phyloP scores from a whole-genome alignment of 23 tunicate genomes.

The Aplidium turbinatum region DNA sequence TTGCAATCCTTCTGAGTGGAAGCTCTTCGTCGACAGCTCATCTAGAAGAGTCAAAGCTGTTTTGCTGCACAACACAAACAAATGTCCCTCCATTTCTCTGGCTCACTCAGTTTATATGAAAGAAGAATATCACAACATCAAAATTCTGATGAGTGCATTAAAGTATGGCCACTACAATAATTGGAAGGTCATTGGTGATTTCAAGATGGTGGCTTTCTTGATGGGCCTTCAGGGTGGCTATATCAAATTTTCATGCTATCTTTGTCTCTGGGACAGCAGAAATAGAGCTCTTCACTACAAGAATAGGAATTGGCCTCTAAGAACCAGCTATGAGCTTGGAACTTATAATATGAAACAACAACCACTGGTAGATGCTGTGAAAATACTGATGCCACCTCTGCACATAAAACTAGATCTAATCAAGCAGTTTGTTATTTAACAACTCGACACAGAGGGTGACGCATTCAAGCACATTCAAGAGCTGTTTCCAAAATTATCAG shows the following conservation, averaged over 20 bases:
- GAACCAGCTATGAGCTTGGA: slow-evolving; percentile 25
- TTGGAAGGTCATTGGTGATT: slow-evolving; percentile 47
- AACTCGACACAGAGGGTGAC: slow-evolving; percentile 30
- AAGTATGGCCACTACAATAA: slow-evolving; percentile 27
- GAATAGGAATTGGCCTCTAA: slow-evolving; percentile 33
- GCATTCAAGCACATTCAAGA: slow-evolving; percentile 45
- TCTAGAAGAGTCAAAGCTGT: slow-evolving; percentile 41
- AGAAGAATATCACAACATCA: slow-evolving; percentile 34
- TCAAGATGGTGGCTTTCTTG: slow-evolving; percentile 41
- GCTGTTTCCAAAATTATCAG: slow-evolving; percentile 30
- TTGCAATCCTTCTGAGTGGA: slow-evolving; percentile 37
- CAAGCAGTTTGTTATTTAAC: slow-evolving; percentile 43
- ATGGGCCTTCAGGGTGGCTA: slow-evolving; percentile 33
- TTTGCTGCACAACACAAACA: slow-evolving; percentile 50
- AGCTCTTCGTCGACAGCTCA: slow-evolving; percentile 39
- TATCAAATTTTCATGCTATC: slow-evolving; percentile 31
- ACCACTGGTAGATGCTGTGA: slow-evolving; percentile 37
- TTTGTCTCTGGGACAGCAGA: slow-evolving; percentile 46
- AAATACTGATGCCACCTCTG: slow-evolving; percentile 39
- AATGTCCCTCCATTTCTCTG: slow-evolving; percentile 44
- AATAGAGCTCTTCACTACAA: slow-evolving; percentile 39
- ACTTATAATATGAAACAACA: slow-evolving; percentile 26
- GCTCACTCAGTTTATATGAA: slow-evolving; percentile 40
- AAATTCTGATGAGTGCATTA: slow-evolving; percentile 31
- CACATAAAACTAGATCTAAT: slow-evolving; percentile 32